A percentile compares a stretch with the other conserved stretches of the same genome.
phyloP scores from a whole-genome alignment of 2,888 invertebrate genomes.

The Cataglyphis rosenhaueri region DNA sequence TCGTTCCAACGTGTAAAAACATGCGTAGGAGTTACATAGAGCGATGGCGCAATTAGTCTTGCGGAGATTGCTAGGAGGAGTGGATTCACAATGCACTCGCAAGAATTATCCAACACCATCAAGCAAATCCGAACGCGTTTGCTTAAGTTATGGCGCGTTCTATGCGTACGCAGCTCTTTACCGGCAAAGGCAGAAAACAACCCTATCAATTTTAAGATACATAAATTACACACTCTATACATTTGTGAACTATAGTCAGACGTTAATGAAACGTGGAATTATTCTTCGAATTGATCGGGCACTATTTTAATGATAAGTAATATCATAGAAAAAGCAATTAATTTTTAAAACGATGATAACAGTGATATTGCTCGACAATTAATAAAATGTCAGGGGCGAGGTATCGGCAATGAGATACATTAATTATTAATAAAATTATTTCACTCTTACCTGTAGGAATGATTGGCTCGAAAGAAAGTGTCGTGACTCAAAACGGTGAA shows the following conservation, averaged over 20 bases:
- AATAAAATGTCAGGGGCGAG: not conserved
- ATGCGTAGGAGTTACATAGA: conserved; percentile 64
- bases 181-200: conserved; percentile 1
- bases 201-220: conserved; percentile 20
- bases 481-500: conserved; percentile 10
- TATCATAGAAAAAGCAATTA: not conserved
- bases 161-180: conserved; percentile 9
- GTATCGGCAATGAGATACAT: not conserved
- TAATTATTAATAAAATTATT: not conserved
- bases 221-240: conserved; percentile 8
- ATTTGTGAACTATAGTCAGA: not conserved
- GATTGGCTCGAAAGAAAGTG: conserved; percentile 22
- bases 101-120: conserved; percentile 59
- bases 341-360: not conserved
- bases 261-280: conserved; percentile 1
- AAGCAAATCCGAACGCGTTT: conserved; percentile 41
- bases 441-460: conserved; percentile 21
- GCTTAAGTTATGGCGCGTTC: conserved; percentile 37
- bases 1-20: conserved; percentile 54
- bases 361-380: not conserved
- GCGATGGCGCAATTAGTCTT: conserved; percentile 62
- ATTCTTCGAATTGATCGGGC: not conserved
- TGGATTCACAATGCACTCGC: conserved; percentile 61
- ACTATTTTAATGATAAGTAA: conserved; percentile 7
- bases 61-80: conserved; percentile 58